Conservation (phyloP, 1,140 invertebrate species). For the Megalonaias nervosa region DNA sequence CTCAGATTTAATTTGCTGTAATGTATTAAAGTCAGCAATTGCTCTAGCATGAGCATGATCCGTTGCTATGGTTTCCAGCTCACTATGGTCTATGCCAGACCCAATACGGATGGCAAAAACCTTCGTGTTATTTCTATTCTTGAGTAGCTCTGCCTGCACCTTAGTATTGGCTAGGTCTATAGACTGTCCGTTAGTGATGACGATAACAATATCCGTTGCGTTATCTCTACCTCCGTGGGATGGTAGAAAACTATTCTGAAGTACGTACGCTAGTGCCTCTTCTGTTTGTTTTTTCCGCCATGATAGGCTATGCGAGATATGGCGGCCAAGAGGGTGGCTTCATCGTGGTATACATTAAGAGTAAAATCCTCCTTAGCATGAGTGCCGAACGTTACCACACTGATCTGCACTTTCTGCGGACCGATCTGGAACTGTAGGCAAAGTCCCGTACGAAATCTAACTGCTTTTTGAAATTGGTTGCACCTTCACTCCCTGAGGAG, state of each 20-base stretch:
- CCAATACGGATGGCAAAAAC: constrained; percentile 52
- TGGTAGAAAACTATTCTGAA: constrained; percentile 33
- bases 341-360: constrained; percentile 27
- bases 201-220: constrained; percentile 44
- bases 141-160: constrained; percentile 13
- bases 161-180: constrained; percentile 25
- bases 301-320: constrained; percentile 10
- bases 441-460: constrained; percentile 48
- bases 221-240: constrained; percentile 9
- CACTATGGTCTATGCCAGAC: constrained; percentile 16
- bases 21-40: constrained; percentile 34
- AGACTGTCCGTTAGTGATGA: constrained; percentile 46
- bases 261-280: constrained; percentile 37
- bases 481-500: constrained; percentile 47
- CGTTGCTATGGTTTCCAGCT: constrained; percentile 41
- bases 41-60: constrained; percentile 30
- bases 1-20: constrained; percentile 34
- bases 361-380: constrained; percentile 14
- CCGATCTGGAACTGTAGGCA: constrained; percentile 27
- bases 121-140: constrained; percentile 35
- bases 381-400: constrained; percentile 18
- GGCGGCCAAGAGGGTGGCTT: constrained; percentile 4
- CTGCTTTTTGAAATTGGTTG: constrained; percentile 48
- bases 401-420: constrained; percentile 15
- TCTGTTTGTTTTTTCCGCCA: constrained; percentile 41